phyloP scores from a whole-genome alignment of 2,113 vertebrate species.

The Oriolus oriolus region DNA sequence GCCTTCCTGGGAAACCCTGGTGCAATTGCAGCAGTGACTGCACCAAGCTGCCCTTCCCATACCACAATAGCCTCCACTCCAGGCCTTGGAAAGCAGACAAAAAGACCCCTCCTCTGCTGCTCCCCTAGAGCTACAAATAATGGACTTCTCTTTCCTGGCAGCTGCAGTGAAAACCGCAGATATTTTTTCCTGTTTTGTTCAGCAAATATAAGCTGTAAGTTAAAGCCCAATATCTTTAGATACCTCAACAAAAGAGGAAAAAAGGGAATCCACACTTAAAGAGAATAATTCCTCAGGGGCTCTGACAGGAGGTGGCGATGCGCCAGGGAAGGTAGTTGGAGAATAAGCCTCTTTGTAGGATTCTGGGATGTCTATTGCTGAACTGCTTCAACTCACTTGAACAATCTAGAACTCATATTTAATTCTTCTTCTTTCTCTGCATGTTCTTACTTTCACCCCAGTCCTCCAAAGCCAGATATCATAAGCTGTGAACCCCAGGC shows the following conservation, averaged over 20 bases:
- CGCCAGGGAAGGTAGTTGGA: background rate
- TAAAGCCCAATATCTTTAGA: background rate
- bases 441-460: background rate
- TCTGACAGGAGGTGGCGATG: rapidly evolving
- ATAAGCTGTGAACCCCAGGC: background rate
- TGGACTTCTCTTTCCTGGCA: background rate
- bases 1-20: background rate
- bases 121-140: slow-evolving; percentile 1
- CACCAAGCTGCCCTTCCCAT: background rate
- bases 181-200: background rate
- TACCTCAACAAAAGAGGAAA: background rate
- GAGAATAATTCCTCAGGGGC: background rate
- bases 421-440: background rate
- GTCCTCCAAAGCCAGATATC: background rate
- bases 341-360: background rate
- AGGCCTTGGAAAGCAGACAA: background rate
- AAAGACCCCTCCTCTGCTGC: background rate
- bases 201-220: background rate
- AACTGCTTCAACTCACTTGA: background rate
- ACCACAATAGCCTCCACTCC: background rate
- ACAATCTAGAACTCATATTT: slow-evolving; percentile 2
- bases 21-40: background rate
- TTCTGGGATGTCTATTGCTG: background rate
- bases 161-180: background rate
- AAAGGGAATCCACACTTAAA: background rate